Evolutionary conservation across 2,113 vertebrate species (phyloP).

Genomic region (Ochotona princeps): DNA sequence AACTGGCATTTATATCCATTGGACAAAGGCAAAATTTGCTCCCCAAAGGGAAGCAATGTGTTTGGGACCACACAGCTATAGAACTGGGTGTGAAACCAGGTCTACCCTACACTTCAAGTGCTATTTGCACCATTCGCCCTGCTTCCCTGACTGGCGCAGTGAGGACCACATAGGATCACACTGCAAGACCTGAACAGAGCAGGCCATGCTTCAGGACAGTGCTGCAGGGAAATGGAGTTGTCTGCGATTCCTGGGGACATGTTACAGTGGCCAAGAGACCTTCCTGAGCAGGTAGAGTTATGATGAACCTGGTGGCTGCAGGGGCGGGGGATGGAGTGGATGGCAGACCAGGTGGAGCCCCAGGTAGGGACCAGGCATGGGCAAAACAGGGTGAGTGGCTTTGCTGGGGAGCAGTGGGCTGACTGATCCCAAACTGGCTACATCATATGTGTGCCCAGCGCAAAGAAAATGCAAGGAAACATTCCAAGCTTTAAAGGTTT

Average conservation of each 20-base stretch:
- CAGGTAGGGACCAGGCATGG: background rate
- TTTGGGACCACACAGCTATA: background rate
- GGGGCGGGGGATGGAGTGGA: too few relatives aligned
- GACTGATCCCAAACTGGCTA: background rate
- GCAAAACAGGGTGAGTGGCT: background rate
- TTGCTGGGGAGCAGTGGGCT: background rate
- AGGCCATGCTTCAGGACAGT: background rate
- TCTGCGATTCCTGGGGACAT: background rate
- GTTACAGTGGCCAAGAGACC: background rate
- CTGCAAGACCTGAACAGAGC: background rate
- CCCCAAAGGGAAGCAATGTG: constrained; percentile 12
- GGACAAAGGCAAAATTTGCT: constrained; percentile 17
- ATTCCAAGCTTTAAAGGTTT: background rate
- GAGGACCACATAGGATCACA: background rate
- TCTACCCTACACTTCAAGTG: background rate
- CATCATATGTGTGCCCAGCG: background rate
- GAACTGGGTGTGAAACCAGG: background rate
- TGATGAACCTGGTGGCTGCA: background rate
- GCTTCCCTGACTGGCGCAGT: background rate
- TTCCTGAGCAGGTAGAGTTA: background rate
- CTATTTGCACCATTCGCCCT: background rate
- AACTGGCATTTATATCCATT: background rate
- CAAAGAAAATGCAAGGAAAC: background rate
- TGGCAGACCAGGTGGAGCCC: background rate
- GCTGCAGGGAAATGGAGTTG: background rate